These are phyloP conservation scores for Halictus ligatus DNA, from an alignment of 2,888 invertebrate genomes.

Conservation along the genomic window DNA sequence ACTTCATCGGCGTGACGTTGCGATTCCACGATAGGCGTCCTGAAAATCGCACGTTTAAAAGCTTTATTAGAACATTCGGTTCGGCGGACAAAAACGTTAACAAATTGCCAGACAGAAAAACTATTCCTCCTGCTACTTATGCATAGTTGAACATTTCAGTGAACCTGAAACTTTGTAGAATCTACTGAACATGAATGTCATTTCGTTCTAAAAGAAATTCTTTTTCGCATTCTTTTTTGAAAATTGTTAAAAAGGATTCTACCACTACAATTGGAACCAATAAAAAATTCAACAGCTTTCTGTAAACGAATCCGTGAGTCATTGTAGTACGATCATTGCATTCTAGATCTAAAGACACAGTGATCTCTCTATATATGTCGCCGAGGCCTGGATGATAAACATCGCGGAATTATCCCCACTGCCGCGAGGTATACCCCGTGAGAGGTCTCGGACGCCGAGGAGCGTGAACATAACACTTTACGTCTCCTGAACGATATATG, in stretches of 20 bases:
- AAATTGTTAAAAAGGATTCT: neutral
- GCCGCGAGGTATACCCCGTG: too few relatives aligned
- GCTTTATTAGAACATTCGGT: neutral
- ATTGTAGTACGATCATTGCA: neutral
- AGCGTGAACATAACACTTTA: too few relatives aligned
- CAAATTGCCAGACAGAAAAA: neutral
- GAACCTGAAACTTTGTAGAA: neutral
- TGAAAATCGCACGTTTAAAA: constrained; percentile 11
- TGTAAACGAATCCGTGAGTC: neutral
- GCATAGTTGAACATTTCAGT: neutral
- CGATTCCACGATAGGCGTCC: constrained; percentile 85
- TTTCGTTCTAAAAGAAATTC: neutral
- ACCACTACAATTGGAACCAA: neutral
- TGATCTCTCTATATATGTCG: too few relatives aligned
- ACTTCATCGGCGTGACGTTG: constrained; percentile 83
- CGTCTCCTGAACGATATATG: too few relatives aligned
- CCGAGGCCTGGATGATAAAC: too few relatives aligned
- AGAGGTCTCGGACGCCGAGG: too few relatives aligned
- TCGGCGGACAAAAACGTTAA: too few relatives aligned
- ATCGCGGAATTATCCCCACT: too few relatives aligned
- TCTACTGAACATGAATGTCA: neutral
- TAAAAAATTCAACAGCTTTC: neutral
- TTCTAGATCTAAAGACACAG: neutral
- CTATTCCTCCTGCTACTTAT: neutral
- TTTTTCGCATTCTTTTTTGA: neutral